Percentiles rank a stretch among this genome's conserved stretches.
Conservation (phyloP, 2,888 invertebrate species). For the Cephus runcator region DNA sequence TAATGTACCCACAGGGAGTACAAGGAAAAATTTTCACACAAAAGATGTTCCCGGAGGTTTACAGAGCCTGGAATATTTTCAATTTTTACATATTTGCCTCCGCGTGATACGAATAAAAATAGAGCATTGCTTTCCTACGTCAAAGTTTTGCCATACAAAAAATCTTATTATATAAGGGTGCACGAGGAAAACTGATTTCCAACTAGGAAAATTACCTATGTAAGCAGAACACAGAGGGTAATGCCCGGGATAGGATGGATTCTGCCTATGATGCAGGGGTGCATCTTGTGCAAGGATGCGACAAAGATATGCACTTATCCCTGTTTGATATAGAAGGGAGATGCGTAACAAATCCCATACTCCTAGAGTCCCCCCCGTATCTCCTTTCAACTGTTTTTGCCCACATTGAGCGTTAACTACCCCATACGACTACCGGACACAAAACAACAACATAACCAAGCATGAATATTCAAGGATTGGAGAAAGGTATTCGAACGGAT, state of each 20-base stretch:
- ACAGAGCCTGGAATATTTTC: background rate
- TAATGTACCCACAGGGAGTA: background rate
- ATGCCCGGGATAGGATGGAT: background rate
- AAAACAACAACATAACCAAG: background rate
- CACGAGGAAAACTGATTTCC: background rate
- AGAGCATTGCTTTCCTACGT: background rate
- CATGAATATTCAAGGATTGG: background rate
- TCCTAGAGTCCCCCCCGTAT: background rate
- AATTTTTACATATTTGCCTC: background rate
- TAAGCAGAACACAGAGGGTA: background rate
- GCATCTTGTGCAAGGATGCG: background rate
- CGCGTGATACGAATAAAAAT: background rate
- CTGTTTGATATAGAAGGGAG: background rate
- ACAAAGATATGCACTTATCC: background rate
- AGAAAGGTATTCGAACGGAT: background rate
- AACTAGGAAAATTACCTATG: background rate
- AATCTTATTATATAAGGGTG: background rate
- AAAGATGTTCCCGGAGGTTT: background rate
- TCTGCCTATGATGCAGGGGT: background rate
- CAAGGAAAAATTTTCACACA: background rate
- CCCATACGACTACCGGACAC: background rate
- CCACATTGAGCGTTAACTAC: background rate
- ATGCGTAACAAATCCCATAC: background rate
- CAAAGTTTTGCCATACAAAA: background rate
- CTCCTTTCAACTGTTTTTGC: background rate